Evolutionary conservation across 1,140 invertebrate genomes (phyloP), one percentile per base, ranked within the genome.

Genomic region (Pogonomyrmex californicus): DNA sequence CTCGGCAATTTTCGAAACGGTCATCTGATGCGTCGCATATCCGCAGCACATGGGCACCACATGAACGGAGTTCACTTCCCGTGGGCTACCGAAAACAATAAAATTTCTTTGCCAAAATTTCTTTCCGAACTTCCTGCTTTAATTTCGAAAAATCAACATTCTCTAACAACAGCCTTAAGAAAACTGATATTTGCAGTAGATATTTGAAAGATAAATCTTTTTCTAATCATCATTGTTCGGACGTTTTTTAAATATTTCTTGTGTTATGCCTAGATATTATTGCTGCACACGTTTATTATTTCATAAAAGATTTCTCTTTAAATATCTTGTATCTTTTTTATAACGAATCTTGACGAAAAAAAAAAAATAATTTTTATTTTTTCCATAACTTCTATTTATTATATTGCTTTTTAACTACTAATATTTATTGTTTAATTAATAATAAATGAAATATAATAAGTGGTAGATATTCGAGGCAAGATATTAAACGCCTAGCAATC

Each of bases 21-120:
- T 23, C 58, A 10, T 49, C 23, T 44, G n/a, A 2, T 23, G 3
- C 4, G 17, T 51, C 49, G 51, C 36, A 75, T n/a, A 38, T 44
- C n/a, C 17, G 36, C 36, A 14, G 5, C 54, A 76, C 73, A 76
- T 75, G 73, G 54, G 30, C 10, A 4, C 54, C 73, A 58, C n/a
- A 36, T 76, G 71, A 36, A 51, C 4, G 2, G 12, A 60, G 14
- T 30, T 14, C 14, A 6, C 9, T 54, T 54, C n/a, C 6, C 9
- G 4, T 44, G 0, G 41, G 23, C 4, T 17, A 30, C 6, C 5
- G 23, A 4, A 68, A 47, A 68, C 2, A 30, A 68, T 66, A 2
- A 9, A 10, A 56, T n/a, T n/a, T 75, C 41, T 58, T 51, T n/a
- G 51, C 36, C 23, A 23, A 23, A 23, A 23, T 23, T 23, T 23